Evolutionary conservation across 2,888 invertebrate species (phyloP), one percentile per base, ranked within the genome.

Genomic region (Agelastica alni): DNA sequence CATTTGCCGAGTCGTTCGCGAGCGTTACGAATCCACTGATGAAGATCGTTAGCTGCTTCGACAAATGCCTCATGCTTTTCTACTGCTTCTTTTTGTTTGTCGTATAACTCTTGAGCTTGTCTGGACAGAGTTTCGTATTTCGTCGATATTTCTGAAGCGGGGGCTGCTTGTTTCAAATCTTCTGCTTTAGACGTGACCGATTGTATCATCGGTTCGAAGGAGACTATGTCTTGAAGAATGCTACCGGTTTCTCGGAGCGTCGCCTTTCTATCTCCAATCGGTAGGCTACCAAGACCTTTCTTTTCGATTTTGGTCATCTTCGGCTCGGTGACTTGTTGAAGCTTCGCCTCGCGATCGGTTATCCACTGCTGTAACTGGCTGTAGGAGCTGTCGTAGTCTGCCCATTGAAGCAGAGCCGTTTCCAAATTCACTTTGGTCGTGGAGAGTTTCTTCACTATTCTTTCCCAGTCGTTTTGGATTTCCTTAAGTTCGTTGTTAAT

Each of bases 171-270:
- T 78, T 91, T 90, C 65, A 96, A 80, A 78, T 93, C 93, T 66
- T 92, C 93, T 59, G 95, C 96, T 80, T 96, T 96, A 46, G 89
- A 91, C 49, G 93, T 88, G 31, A 96, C 93, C 34, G 95, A 95
- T 75, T 95, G 94, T 68, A 96, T 94, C 92, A 96, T 95, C 44
- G 96, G 96, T 76, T 96, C 95, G 78, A 96, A 94, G 46, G 95
- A 93, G 63, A 94, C 93, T 72, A 96, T 96, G 78, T 97, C 96
- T 79, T 96, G 95, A 34, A 96, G 93, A 71, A 96, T 92, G 75
- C 92, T 93, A 78, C 93, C 93, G 52, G 94, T 94, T 79, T 93
- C 91, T 63, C 94, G 83, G 37, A 95, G 82, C 68, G 89, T 91
- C 4, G 93, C 93, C 77, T 93, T 93, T 49, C 93, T 83, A 75